Evolutionary conservation across 2,888 invertebrate genomes (phyloP).

Genomic region (Eristalis pertinax): DNA sequence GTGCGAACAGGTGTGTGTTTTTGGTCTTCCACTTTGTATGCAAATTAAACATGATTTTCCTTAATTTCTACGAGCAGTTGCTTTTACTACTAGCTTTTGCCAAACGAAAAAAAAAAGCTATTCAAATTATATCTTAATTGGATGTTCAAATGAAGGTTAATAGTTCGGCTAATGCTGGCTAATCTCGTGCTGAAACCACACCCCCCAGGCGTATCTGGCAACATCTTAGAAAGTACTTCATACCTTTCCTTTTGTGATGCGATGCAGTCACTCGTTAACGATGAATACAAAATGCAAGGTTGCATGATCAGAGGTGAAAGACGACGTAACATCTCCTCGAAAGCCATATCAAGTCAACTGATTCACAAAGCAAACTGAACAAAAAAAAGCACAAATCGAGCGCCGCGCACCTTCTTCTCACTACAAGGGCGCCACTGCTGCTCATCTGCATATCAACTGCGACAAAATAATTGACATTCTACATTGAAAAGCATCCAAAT

Average conservation of each 20-base stretch:
- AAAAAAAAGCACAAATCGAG: too few relatives aligned
- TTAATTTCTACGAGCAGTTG: not conserved
- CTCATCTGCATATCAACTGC: conserved; percentile 52
- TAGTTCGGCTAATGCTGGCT: too few relatives aligned
- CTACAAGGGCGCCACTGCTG: conserved; percentile 32
- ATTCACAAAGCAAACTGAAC: conserved; percentile 6
- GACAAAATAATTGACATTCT: conserved; percentile 49
- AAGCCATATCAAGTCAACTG: conserved; percentile 1
- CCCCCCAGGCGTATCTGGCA: too few relatives aligned
- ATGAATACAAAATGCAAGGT: conserved; percentile 21
- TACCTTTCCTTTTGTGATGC: not conserved
- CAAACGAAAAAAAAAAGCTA: not conserved
- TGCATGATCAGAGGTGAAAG: not conserved
- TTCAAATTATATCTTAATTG: too few relatives aligned
- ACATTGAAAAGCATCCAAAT: conserved; percentile 8
- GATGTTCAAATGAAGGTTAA: too few relatives aligned
- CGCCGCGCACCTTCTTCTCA: conserved; percentile 17
- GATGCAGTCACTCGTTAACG: not conserved
- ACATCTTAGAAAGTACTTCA: not conserved
- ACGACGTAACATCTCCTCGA: not conserved
- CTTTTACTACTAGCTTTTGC: not conserved
- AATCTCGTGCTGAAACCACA: too few relatives aligned
- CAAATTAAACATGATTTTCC: not conserved
- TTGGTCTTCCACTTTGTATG: not conserved
- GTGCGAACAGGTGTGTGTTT: not conserved